Evolutionary conservation across 2,113 vertebrate species (phyloP).

Genomic region (Oostethus manadensis): DNA sequence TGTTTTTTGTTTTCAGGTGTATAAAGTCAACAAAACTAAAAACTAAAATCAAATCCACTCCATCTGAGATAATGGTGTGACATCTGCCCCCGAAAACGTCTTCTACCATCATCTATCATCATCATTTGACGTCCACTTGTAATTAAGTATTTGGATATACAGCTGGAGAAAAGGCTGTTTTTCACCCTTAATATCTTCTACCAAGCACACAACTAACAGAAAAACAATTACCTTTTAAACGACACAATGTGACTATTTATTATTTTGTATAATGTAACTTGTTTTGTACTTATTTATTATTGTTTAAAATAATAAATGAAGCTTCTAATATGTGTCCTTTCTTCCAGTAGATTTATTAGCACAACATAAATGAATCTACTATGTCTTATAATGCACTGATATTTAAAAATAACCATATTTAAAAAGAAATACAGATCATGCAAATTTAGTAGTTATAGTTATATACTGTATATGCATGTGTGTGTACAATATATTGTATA

Average conservation of each 20-base stretch:
- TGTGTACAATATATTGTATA: too few relatives aligned
- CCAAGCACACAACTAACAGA: background rate
- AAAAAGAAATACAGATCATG: too few relatives aligned
- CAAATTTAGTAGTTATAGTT: too few relatives aligned
- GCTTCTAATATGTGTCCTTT: constrained; percentile 8
- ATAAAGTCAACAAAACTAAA: constrained; percentile 21
- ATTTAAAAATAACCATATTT: too few relatives aligned
- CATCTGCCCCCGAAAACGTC: background rate
- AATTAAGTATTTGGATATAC: too few relatives aligned
- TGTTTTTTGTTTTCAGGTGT: constrained; percentile 39
- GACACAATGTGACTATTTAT: constrained; percentile 47
- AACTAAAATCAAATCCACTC: constrained; percentile 41
- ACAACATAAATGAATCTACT: background rate
- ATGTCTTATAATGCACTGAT: too few relatives aligned
- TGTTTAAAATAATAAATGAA: constrained; percentile 42
- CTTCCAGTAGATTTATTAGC: background rate
- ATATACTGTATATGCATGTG: too few relatives aligned
- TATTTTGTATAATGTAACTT: constrained; percentile 33
- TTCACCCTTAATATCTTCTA: background rate
- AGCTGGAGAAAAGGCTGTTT: background rate
- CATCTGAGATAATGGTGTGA: constrained; percentile 47
- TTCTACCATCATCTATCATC: background rate
- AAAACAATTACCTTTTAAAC: constrained; percentile 7
- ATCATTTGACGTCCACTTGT: background rate
- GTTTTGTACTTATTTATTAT: constrained; percentile 43